Percentiles rank a stretch among this genome's conserved stretches.
Evolutionary conservation across 2,113 vertebrate species (phyloP).

Genomic region (Leptodactylus fuscus): DNA sequence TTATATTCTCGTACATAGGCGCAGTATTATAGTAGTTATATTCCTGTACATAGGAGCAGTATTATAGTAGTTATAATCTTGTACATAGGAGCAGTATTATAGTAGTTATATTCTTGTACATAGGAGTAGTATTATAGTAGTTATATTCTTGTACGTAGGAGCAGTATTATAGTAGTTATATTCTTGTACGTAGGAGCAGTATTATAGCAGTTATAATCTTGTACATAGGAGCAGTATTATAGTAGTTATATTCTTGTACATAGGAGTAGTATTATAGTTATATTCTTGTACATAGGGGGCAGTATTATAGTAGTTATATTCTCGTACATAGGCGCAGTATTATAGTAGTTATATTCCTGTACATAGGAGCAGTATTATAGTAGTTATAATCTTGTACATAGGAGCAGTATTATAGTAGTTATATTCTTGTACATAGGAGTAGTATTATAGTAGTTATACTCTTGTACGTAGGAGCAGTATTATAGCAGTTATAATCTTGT

Average conservation of each 20-base stretch:
- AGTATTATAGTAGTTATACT: slow-evolving; percentile 1
- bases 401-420: neutral
- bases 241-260: neutral
- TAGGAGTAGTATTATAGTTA: neutral
- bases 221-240: neutral
- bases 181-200: too few relatives aligned
- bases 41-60: too few relatives aligned
- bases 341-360: too few relatives aligned
- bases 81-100: too few relatives aligned
- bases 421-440: neutral
- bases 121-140: neutral
- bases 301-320: too few relatives aligned
- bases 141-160: neutral
- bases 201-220: too few relatives aligned
- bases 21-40: too few relatives aligned
- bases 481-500: slow-evolving; percentile 1
- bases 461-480: neutral
- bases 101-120: neutral
- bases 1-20: too few relatives aligned
- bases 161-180: too few relatives aligned
- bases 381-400: neutral
- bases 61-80: too few relatives aligned
- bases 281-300: too few relatives aligned
- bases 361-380: neutral
- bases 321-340: too few relatives aligned